Evolutionary conservation across 2,888 invertebrate genomes (phyloP), one percentile per base, ranked within the genome.

Genomic region (Eilema depressum): DNA sequence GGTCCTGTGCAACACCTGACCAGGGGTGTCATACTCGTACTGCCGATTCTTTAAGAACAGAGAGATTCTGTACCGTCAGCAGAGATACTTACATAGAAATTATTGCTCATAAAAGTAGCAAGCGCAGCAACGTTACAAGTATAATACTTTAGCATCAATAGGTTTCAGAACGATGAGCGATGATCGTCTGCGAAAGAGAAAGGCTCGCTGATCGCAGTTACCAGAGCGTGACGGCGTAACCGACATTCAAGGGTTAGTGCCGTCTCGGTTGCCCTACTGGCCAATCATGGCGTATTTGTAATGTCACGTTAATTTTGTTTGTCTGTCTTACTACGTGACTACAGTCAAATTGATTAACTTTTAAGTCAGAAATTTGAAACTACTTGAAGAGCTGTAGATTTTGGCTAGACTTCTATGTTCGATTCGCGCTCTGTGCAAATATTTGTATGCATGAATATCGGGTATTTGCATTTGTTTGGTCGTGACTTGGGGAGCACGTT

Each of bases 211-310:
- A 67, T 61, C 47, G 47, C 8, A 63, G 72, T 76, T 75, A 78
- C 61, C 75, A 82, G 82, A 82, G 69, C 82, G 77, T 57, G 72
- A 65, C 82, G 68, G 47, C 66, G 63, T 67, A 77, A 64, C 74
- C 70, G 71, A 70, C 65, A 69, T 72, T 37, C 65, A 72, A 65
- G 73, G 80, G 80, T 78, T 78, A 70, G n/a, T 4, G 2, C n/a
- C 41, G 25, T 37, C 53, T 66, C 33, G n/a, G 41, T 56, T 70
- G 66, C 53, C 69, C 69, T 65, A 65, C 64, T 69, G 56, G 23
- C 53, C 47, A 69, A 61, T 60, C 23, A 61, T 65, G 61, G 60
- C 59, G 8, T 17, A 28, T 59, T 26, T 26, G 3, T 26, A 8
- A 12, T 59, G 10, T 12, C 26, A 26, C 14, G 14, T 12, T 59